These are phyloP conservation scores for Chelonus formosanus DNA, from an alignment of 2,888 invertebrate genomes.

Conservation along the genomic window DNA sequence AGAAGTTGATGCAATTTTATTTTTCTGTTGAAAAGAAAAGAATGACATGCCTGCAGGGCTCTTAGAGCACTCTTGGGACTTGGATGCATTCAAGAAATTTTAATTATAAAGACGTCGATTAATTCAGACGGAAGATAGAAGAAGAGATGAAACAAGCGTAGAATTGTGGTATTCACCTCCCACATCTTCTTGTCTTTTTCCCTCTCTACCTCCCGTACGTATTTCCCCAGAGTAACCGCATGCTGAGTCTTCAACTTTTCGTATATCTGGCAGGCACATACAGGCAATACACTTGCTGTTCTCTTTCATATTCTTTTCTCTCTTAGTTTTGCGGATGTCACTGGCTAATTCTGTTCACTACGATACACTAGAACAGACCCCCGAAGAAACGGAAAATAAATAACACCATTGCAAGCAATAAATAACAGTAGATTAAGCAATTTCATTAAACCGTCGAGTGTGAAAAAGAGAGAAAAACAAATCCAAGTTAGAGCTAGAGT, in stretches of 20 bases:
- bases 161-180: slow-evolving; percentile 28
- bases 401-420: slow-evolving; percentile 39
- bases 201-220: slow-evolving; percentile 9
- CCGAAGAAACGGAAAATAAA: slow-evolving; percentile 36
- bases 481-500: slow-evolving; percentile 29
- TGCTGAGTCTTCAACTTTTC: slow-evolving; percentile 26
- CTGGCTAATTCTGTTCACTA: slow-evolving; percentile 25
- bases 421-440: slow-evolving; percentile 50
- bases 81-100: slow-evolving; percentile 32
- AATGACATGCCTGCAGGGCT: slow-evolving; percentile 20
- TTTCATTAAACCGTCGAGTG: slow-evolving; percentile 45
- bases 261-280: slow-evolving; percentile 27
- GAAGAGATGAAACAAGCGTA: slow-evolving; percentile 2
- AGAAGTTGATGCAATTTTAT: neutral
- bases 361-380: slow-evolving; percentile 24
- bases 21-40: neutral
- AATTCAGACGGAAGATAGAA: slow-evolving; percentile 28
- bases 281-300: slow-evolving; percentile 2
- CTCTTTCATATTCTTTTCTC: neutral
- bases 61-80: slow-evolving; percentile 18
- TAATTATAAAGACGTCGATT: slow-evolving; percentile 37
- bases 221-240: slow-evolving; percentile 31
- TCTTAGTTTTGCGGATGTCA: slow-evolving; percentile 4
- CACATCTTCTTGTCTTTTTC: slow-evolving; percentile 16
- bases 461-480: slow-evolving; percentile 29